These are phyloP conservation scores for Paelopatides confundens DNA, from an alignment of 53 echinoderm and acorn worm genomes.

Conservation along the genomic window DNA sequence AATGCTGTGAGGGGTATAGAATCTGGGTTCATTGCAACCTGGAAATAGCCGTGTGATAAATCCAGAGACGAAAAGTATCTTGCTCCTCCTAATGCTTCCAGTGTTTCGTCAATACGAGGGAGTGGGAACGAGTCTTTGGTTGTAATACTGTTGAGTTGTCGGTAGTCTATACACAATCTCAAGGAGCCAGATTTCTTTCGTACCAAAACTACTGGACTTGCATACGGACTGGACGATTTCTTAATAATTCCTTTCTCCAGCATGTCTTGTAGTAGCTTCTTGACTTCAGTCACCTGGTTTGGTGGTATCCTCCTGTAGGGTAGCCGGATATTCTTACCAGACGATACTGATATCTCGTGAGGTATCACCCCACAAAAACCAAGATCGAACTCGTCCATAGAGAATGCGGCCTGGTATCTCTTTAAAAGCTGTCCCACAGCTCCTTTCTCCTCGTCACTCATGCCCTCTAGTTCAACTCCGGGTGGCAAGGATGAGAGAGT, in stretches of 20 bases:
- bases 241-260: slow-evolving; percentile 49
- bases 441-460: slow-evolving; percentile 2
- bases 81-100: slow-evolving; percentile 15
- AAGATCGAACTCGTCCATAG: slow-evolving; percentile 33
- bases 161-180: slow-evolving; percentile 53
- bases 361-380: slow-evolving; percentile 48
- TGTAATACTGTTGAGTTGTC: slow-evolving; percentile 35
- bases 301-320: slow-evolving; percentile 43
- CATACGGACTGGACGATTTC: slow-evolving; percentile 56
- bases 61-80: slow-evolving; percentile 34
- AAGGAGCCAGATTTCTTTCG: slow-evolving; percentile 32
- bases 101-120: slow-evolving; percentile 48
- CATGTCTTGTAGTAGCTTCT: slow-evolving; percentile 58
- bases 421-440: not conserved
- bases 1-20: not conserved
- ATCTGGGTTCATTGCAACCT: slow-evolving; percentile 16
- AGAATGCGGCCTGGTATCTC: slow-evolving; percentile 18
- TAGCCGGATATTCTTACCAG: slow-evolving; percentile 19
- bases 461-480: slow-evolving; percentile 46
- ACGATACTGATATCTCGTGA: not conserved
- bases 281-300: slow-evolving; percentile 30
- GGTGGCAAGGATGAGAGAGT: slow-evolving; percentile 29
- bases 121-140: slow-evolving; percentile 59
- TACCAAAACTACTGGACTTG: slow-evolving; percentile 58
- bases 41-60: slow-evolving; percentile 36